Percentiles rank a stretch among this genome's conserved stretches.
Evolutionary conservation across 2,888 invertebrate genomes (phyloP).

Genomic region (Caenorhabditis sp.): DNA sequence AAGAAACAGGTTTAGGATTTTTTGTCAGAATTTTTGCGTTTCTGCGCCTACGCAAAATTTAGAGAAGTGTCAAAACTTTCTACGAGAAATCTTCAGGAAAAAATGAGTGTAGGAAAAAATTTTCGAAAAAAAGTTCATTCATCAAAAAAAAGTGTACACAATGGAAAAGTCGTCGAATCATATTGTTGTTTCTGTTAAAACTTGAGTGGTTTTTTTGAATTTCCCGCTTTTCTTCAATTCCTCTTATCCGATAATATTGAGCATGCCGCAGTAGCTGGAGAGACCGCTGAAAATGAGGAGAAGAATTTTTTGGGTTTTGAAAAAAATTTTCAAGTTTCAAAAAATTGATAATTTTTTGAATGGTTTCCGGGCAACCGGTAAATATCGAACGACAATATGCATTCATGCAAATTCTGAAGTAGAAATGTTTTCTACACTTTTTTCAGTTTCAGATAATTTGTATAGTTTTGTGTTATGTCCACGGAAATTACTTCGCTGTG

Average conservation of each 20-base stretch:
- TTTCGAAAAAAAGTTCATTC: not conserved
- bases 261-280: slow-evolving; percentile 72
- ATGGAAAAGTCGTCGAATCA: too few species aligned
- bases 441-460: too few species aligned
- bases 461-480: too few species aligned
- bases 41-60: too few species aligned
- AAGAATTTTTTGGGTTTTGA: not conserved
- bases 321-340: not conserved
- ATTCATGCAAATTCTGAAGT: too few species aligned
- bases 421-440: not conserved
- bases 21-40: not conserved
- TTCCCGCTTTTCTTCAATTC: slow-evolving; percentile 16
- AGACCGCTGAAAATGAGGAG: slow-evolving; percentile 66
- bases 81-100: not conserved
- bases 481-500: too few species aligned
- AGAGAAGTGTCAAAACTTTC: too few species aligned
- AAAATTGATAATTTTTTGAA: not conserved
- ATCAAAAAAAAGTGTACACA: not conserved
- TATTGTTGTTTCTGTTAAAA: not conserved
- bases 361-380: too few species aligned
- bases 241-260: slow-evolving; percentile 66
- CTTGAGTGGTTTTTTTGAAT: not conserved
- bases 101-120: not conserved
- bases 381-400: too few species aligned
- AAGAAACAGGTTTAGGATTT: not conserved